Percentiles rank a stretch among this genome's conserved stretches.
phyloP scores from a whole-genome alignment of 92 coral and sea anemone genomes.

The Chrysogorgia sp. region DNA sequence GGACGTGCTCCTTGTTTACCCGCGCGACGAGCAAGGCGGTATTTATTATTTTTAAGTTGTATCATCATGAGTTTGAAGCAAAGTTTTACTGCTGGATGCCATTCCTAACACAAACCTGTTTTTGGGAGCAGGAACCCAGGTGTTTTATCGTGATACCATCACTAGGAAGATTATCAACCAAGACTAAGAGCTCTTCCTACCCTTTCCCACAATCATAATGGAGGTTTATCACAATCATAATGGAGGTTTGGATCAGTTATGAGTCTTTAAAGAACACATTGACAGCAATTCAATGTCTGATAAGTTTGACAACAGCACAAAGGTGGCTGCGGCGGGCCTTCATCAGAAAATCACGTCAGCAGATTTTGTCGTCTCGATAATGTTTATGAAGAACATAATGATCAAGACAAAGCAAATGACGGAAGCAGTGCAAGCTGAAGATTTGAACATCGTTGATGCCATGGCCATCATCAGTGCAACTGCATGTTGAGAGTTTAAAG shows the following conservation, averaged over 20 bases:
- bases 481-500: constrained; percentile 13
- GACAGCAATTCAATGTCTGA: background rate
- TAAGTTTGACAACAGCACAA: constrained; percentile 11
- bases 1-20: no score
- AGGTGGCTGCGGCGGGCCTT: constrained; percentile 2
- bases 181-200: no score
- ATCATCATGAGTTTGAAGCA: no score
- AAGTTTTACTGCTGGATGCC: no score
- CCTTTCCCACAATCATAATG: no score
- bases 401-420: constrained; percentile 28
- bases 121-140: no score
- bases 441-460: constrained; percentile 24
- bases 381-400: constrained; percentile 35
- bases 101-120: no score
- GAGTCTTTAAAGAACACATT: constrained; percentile 2
- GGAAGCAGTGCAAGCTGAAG: constrained; percentile 9
- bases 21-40: no score
- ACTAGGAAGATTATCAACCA: no score
- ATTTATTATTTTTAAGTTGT: no score
- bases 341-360: background rate
- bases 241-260: background rate
- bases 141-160: no score
- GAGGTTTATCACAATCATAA: no score
- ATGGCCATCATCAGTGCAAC: constrained; percentile 24
- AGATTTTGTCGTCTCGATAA: constrained; percentile 1